Conservation (phyloP, 2,888 invertebrate species). For the Sipha maydis region DNA sequence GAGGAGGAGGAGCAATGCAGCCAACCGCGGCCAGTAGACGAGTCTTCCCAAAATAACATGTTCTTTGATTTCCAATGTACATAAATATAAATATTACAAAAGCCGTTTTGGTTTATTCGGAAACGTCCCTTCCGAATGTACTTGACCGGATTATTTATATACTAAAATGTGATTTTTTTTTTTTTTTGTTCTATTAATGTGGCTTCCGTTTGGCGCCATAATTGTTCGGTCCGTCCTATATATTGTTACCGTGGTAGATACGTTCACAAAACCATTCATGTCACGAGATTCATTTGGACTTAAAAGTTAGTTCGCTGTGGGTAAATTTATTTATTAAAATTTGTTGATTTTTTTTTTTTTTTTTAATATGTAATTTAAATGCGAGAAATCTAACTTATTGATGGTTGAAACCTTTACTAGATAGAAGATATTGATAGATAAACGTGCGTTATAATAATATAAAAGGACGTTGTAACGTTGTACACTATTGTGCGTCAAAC, state of each 20-base stretch:
- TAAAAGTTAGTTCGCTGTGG: background rate
- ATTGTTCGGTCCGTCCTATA: conserved; percentile 55
- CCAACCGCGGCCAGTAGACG: conserved; percentile 7
- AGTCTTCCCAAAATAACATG: conserved; percentile 53
- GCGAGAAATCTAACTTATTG: background rate
- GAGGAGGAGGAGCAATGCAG: conserved; percentile 58
- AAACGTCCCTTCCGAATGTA: conserved; percentile 8
- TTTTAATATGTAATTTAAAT: background rate
- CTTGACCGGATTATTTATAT: conserved; percentile 15
- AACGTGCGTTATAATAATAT: background rate
- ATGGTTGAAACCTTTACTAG: background rate
- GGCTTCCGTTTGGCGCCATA: conserved; percentile 7
- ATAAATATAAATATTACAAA: background rate
- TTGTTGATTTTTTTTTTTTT: background rate
- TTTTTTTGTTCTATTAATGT: background rate
- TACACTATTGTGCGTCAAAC: background rate
- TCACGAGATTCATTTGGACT: conserved; percentile 16
- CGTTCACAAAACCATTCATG: background rate
- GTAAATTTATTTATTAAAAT: background rate
- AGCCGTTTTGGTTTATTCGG: conserved; percentile 8
- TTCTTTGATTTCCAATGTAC: conserved; percentile 48
- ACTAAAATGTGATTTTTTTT: background rate
- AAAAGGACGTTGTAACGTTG: background rate
- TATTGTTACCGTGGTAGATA: conserved; percentile 42
- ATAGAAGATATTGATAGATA: background rate